These are phyloP conservation scores for Chiridota heheva DNA, from an alignment of 35 echinoderm and acorn worm species.

Conservation along the genomic window DNA sequence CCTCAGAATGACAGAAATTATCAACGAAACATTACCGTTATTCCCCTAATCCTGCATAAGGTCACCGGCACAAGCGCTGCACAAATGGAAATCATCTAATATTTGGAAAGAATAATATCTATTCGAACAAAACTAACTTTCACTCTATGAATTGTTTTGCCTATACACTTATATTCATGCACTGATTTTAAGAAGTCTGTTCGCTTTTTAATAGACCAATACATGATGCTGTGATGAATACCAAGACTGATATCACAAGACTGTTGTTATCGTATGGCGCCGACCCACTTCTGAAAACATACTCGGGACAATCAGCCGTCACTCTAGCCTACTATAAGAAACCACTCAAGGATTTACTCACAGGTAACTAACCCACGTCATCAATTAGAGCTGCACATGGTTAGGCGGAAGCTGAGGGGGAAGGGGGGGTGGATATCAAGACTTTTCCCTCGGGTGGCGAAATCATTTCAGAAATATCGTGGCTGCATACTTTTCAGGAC, in stretches of 20 bases:
- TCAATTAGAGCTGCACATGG: no score
- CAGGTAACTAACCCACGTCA: no score
- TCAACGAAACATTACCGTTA: not conserved
- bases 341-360: no score
- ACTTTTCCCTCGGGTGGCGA: no score
- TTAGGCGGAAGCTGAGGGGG: no score
- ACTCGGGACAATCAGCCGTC: slow-evolving; percentile 60
- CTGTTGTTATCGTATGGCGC: slow-evolving; percentile 83
- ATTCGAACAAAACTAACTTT: not conserved
- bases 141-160: not conserved
- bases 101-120: not conserved
- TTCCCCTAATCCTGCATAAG: not conserved
- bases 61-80: not conserved
- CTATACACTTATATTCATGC: not conserved
- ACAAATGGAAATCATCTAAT: not conserved
- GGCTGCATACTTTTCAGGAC: no score
- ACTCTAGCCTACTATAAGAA: no score
- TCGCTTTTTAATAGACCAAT: slow-evolving; percentile 65
- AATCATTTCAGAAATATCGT: no score
- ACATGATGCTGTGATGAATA: slow-evolving; percentile 86
- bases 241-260: slow-evolving; percentile 62
- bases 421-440: no score
- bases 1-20: no score
- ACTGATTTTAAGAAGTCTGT: not conserved
- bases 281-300: slow-evolving; percentile 79